A percentile compares a stretch with the other conserved stretches of the same genome.
Conservation (phyloP, 2,113 vertebrate species). For the Physeter macrocephalus region DNA sequence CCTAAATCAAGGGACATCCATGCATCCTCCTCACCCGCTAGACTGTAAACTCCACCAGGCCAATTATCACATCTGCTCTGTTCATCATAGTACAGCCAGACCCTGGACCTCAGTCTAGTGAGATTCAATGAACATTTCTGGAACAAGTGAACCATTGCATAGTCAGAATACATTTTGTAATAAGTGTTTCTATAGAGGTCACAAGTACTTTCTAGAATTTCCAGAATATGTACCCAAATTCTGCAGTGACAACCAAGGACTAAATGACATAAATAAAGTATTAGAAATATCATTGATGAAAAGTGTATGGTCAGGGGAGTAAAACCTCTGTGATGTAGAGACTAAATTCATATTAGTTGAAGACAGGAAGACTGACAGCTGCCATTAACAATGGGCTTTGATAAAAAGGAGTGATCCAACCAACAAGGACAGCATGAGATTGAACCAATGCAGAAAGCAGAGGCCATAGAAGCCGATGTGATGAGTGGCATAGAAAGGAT, state of each 20-base stretch:
- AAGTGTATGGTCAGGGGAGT: background rate
- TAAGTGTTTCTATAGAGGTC: background rate
- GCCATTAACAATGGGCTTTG: background rate
- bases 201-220: background rate
- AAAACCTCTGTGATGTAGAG: background rate
- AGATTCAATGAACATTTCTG: background rate
- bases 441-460: background rate
- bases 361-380: background rate
- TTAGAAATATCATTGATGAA: background rate
- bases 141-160: background rate
- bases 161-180: background rate
- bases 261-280: background rate
- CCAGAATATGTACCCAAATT: background rate
- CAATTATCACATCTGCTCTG: background rate
- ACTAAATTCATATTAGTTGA: background rate
- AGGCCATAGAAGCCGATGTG: background rate
- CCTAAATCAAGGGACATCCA: background rate
- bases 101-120: background rate
- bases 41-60: background rate
- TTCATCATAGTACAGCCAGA: background rate
- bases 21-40: background rate
- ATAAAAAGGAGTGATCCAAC: background rate
- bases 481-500: background rate
- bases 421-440: background rate
- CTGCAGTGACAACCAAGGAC: background rate